Evolutionary conservation across 1,140 invertebrate species (phyloP).

Genomic region (Eurosta solidaginis): DNA sequence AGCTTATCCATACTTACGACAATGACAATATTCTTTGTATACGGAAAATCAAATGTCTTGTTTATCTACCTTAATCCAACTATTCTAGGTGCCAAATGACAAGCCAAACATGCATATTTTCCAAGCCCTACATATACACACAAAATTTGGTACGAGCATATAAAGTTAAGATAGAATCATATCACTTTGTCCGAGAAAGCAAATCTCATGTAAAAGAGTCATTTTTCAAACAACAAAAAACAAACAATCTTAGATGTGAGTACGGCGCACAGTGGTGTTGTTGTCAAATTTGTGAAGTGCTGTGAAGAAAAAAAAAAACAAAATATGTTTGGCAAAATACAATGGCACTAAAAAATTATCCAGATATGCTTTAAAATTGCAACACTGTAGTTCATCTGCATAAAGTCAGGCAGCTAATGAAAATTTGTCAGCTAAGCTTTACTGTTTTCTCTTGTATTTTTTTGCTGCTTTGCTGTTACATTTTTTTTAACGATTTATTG

Average conservation of each 20-base stretch:
- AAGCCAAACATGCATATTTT: background rate
- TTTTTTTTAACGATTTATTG: background rate
- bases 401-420: background rate
- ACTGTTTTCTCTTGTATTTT: background rate
- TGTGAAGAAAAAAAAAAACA: background rate
- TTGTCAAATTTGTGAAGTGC: background rate
- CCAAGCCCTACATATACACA: background rate
- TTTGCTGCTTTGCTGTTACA: background rate
- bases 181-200: conserved; percentile 17
- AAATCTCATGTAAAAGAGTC: background rate
- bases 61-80: conserved; percentile 13
- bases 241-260: background rate
- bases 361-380: background rate
- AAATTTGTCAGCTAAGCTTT: conserved; percentile 18
- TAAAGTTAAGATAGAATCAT: background rate
- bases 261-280: background rate
- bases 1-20: too few species aligned
- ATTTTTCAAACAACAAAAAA: background rate
- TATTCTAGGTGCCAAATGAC: background rate
- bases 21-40: background rate
- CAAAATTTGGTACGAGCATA: too few species aligned
- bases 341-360: background rate
- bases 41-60: background rate
- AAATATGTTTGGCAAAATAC: too few species aligned
- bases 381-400: background rate